A percentile compares a stretch with the other conserved stretches of the same genome.
These are phyloP conservation scores for Montipora cactus DNA, from an alignment of 64 coral and sea anemone species.

Conservation along the genomic window DNA sequence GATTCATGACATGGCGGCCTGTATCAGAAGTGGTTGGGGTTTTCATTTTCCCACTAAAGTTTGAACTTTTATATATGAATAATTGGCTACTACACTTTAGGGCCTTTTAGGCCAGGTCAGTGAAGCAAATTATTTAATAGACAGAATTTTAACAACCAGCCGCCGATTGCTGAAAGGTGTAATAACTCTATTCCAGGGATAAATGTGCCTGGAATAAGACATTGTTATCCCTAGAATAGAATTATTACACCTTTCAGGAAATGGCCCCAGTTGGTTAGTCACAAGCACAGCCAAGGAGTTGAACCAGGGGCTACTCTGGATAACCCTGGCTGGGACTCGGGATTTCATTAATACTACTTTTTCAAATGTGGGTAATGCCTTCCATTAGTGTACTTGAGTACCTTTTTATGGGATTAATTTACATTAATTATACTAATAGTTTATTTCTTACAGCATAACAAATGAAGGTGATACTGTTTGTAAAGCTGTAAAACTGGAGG, in stretches of 20 bases:
- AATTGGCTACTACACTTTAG: not conserved
- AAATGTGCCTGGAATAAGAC: not conserved
- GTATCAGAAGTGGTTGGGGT: too few species aligned
- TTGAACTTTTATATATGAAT: not conserved
- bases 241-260: not conserved
- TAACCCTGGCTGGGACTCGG: not conserved
- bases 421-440: not conserved
- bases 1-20: not conserved
- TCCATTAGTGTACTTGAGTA: not conserved
- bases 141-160: not conserved
- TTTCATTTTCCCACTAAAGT: too few species aligned
- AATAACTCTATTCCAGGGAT: not conserved
- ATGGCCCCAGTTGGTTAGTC: not conserved
- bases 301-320: not conserved
- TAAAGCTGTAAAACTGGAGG: not conserved
- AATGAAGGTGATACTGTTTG: not conserved
- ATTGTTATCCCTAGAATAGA: not conserved
- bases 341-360: not conserved
- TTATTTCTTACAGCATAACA: constrained; percentile 1
- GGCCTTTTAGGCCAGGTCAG: not conserved
- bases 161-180: not conserved
- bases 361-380: not conserved
- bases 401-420: not conserved
- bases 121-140: not conserved
- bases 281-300: not conserved